These are phyloP conservation scores for Latheticus oryzae DNA, from an alignment of 2,888 invertebrate genomes.

Conservation along the genomic window DNA sequence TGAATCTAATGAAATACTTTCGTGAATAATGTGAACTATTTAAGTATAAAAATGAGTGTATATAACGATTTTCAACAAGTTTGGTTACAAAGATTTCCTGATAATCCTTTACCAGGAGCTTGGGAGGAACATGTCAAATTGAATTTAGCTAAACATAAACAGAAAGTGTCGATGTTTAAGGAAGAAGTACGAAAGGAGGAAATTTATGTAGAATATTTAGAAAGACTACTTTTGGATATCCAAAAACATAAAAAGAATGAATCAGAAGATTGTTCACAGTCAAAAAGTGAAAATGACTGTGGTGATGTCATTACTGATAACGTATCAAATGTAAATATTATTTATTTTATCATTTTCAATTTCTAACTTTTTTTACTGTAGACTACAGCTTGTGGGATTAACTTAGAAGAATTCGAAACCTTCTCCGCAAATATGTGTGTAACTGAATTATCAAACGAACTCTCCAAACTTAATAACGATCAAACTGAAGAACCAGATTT, in stretches of 20 bases:
- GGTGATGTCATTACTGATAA: slow-evolving; percentile 56
- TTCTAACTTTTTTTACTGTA: slow-evolving; percentile 35
- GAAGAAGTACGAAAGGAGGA: slow-evolving; percentile 92
- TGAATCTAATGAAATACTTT: slow-evolving; percentile 14
- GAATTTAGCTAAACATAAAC: slow-evolving; percentile 89
- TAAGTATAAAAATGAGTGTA: slow-evolving; percentile 83
- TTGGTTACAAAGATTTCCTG: slow-evolving; percentile 92
- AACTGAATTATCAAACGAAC: slow-evolving; percentile 72
- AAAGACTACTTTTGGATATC: slow-evolving; percentile 85
- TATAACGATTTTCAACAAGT: slow-evolving; percentile 92
- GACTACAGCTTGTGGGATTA: slow-evolving; percentile 45
- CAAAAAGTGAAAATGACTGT: slow-evolving; percentile 21
- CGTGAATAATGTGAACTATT: slow-evolving; percentile 33
- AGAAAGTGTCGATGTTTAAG: slow-evolving; percentile 82
- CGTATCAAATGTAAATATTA: slow-evolving; percentile 60
- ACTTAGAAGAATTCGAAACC: slow-evolving; percentile 55
- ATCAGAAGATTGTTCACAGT: slow-evolving; percentile 55
- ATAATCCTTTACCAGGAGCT: slow-evolving; percentile 89
- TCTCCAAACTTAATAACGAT: slow-evolving; percentile 48
- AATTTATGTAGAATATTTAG: slow-evolving; percentile 90
- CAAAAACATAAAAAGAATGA: slow-evolving; percentile 80
- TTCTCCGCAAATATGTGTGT: slow-evolving; percentile 75
- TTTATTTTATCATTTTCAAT: slow-evolving; percentile 42
- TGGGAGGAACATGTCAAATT: slow-evolving; percentile 94
- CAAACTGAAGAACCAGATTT: slow-evolving; percentile 47